Evolutionary conservation across 2,888 invertebrate species (phyloP).

Genomic region (Acrobasis suavella): DNA sequence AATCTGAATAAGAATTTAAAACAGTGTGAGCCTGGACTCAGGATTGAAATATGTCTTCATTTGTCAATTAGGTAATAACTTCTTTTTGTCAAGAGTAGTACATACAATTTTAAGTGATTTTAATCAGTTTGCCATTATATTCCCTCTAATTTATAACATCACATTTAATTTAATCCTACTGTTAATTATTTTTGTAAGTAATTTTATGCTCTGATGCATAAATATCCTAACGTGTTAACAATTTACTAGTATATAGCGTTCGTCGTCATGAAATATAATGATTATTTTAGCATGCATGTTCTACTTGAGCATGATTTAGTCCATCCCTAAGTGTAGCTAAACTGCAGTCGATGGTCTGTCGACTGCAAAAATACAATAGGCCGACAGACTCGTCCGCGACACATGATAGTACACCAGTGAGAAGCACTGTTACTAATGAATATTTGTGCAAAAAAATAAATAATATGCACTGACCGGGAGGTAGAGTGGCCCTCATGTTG

Average conservation of each 20-base stretch:
- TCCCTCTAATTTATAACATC: conserved; percentile 48
- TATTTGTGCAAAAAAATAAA: no score
- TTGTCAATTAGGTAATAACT: conserved; percentile 25
- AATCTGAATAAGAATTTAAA: no score
- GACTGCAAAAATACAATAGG: no score
- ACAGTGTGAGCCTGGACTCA: no score
- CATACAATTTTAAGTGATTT: conserved; percentile 42
- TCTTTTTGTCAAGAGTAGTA: conserved; percentile 49
- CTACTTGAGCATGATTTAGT: not conserved
- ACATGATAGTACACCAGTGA: no score
- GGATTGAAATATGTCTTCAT: conserved; percentile 14
- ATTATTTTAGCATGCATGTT: not conserved
- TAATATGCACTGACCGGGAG: no score
- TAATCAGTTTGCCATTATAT: conserved; percentile 54
- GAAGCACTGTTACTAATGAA: no score
- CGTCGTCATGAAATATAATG: not conserved
- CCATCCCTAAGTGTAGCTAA: not conserved
- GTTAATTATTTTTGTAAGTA: conserved; percentile 41
- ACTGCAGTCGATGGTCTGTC: no score
- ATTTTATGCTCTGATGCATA: conserved; percentile 13
- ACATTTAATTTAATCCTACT: conserved; percentile 53
- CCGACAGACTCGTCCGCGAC: no score
- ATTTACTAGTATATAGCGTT: not conserved
- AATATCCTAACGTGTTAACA: conserved; percentile 6
- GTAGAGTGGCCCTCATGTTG: no score